Base-by-base conservation (phyloP, 2,888 invertebrate genomes). In the Marasmarcha lunaedactyla region DNA sequence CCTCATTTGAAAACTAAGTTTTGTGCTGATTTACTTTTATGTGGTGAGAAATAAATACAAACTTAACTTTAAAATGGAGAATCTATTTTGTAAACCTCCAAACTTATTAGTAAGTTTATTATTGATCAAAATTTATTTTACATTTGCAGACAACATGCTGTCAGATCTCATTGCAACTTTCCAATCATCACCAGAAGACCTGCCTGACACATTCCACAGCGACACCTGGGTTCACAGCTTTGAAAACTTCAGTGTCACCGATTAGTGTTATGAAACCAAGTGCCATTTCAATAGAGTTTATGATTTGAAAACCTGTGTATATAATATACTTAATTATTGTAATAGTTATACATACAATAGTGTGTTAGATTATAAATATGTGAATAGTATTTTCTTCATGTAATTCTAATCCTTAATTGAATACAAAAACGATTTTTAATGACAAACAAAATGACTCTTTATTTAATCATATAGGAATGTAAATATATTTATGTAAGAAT, bases 81-180 rank as follows among this genome's bases (percentile, higher is more conserved):
- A 3, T 5, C 3, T 20, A 20, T 20, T 20, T n/a, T n/a, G n/a
- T n/a, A n/a, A n/a, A n/a, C n/a, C n/a, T n/a, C n/a, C n/a, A n/a
- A n/a, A n/a, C n/a, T n/a, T n/a, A n/a, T n/a, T n/a, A n/a, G n/a
- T n/a, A n/a, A n/a, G n/a, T n/a, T n/a, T n/a, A n/a, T n/a, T n/a
- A n/a, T n/a, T n/a, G n/a, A n/a, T n/a, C n/a, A n/a, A 20, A 5
- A 20, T 20, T 20, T 20, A 20, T 20, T 20, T 62, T 63, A 1
- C 63, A 81, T 20, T 62, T 63, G 1, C 63, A 81, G 83, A 48
- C 2, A 70, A 65, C 44, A 76, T 79, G 65, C 42, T 81, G 14
- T 46, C 66, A 1, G 79, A 78, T 38, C 49, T 79, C 14, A 48
- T 57, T 1, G 57, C 58, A 1, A 57, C 65, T 13, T 54, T 72